Evolutionary conservation across 2,797 vertebrate species (phyloP).

Genomic region (Silurus lanzhouensis): DNA sequence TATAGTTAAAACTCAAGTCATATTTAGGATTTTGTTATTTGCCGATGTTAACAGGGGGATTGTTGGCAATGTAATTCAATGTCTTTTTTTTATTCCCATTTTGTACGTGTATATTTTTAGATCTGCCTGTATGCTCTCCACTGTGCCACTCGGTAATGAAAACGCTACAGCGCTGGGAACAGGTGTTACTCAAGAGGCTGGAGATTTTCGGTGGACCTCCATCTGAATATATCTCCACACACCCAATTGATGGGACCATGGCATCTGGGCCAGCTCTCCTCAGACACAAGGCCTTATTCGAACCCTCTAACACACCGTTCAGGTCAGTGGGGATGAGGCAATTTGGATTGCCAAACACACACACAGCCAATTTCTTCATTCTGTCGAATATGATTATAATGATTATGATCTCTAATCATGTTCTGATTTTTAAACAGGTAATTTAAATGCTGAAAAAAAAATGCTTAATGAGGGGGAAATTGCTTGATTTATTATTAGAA

Average conservation of each 20-base stretch:
- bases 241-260: conserved; percentile 78
- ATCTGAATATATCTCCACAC: conserved; percentile 84
- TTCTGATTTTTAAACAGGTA: neutral
- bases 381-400: neutral
- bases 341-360: neutral
- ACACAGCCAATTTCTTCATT: neutral
- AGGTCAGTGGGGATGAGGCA: conserved; percentile 68
- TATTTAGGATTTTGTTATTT: neutral
- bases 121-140: conserved; percentile 93
- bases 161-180: conserved; percentile 95
- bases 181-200: conserved; percentile 89
- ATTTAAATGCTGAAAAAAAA: neutral
- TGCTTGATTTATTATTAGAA: neutral
- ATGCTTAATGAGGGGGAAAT: neutral
- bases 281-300: conserved; percentile 92
- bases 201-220: conserved; percentile 93
- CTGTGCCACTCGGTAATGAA: conserved; percentile 91
- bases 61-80: conserved; percentile 24
- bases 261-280: conserved; percentile 90
- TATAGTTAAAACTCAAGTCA: neutral
- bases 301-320: conserved; percentile 95
- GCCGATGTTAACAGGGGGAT: conserved; percentile 19
- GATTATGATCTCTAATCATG: neutral
- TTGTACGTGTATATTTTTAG: conserved; percentile 64
- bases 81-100: neutral